Evolutionary conservation across 2,113 vertebrate genomes (phyloP), one percentile per base, ranked within the genome.

Genomic region (Lucifuga dentata): DNA sequence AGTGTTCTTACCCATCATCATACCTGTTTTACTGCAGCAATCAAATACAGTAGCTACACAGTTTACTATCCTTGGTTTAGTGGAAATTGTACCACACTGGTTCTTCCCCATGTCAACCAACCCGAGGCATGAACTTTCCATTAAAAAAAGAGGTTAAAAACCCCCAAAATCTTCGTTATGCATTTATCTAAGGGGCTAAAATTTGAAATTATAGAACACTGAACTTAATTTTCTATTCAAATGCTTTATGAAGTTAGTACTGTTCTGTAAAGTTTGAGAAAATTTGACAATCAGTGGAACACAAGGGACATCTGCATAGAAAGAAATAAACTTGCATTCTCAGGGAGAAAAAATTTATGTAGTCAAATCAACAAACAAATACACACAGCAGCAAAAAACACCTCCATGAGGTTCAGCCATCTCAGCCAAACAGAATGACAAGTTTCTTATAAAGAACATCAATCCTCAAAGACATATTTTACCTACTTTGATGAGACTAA

Each of bases 301-400:
- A 63, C 68, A 1, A 20, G 29, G 49, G 17, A 38, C 12, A 55
- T 48, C 2, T 11, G 50, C 39, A 74, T 20, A 69, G 59, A 59
- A 29, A 48, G 19, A 58, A 53, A 69, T 44, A 63, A 72, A 83
- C 29, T 53, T 53, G 63, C 68, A 80, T 80, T 56, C 43, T 73
- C 32, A 58, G 64, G 49, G 9, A 43, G 39, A 69, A 64, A 61
- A 21, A 19, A n/a, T 11, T 65, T 56, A 52, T 21, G 15, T 46
- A 40, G 38, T 70, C 24, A 66, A 80, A 73, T n/a, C 49, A 80
- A 67, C 45, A 70, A 48, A 65, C 12, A 81, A 39, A 11, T 43
- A 32, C 53, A 65, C 32, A 75, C 35, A 57, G 38, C 48, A 78
- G 38, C 48, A 59, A 24, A 59, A 69, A 85, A 68, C 38, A 52